Base-by-base conservation (phyloP, 2,888 invertebrate species). In the Chironomus tentans region DNA sequence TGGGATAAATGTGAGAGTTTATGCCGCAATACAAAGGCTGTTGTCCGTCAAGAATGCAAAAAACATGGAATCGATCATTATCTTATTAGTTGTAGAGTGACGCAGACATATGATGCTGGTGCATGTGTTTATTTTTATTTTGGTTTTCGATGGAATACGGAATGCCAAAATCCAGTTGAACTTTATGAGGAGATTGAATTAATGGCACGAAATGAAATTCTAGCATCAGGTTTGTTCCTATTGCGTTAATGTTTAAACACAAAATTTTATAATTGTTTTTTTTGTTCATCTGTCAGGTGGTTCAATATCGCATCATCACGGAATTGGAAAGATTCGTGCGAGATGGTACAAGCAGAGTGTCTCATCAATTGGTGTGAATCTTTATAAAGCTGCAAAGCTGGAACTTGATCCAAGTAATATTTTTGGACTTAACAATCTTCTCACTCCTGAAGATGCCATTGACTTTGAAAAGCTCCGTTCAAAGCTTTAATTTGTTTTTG, bases 111-210 rank as follows among this genome's bases (percentile, higher is more conserved):
- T 82, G 98, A 99, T 82, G 92, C 95, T 0, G 99, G 99, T 0
- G 97, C 97, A 80, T 97, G 97, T 82, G 91, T 98, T 71, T 98
- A 98, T 82, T 94, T 95, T 85, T 93, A 97, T 86, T 94, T 98
- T 87, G 93, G 92, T 50, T 92, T 94, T 84, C 93, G 92, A 82
- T 87, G 89, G 78, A 81, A 81, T 0, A 86, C 86, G 15, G 84
- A 87, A 48, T 65, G 65, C 12, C 77, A 82, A 70, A 89, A 95
- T 81, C 93, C 95, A 0, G 90, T 96, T 0, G 85, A 87, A 4
- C 87, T 91, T 0, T 97, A 95, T 82, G 95, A 97, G 81, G 86
- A 89, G 76, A 92, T 98, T 73, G 98, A 98, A 85, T 89, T 89
- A 62, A 88, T 88, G 50, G 98, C 97, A 0, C 86, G 98, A 47